These are phyloP conservation scores for Cathartes aura DNA, from an alignment of 2,113 vertebrate species.

Conservation along the genomic window DNA sequence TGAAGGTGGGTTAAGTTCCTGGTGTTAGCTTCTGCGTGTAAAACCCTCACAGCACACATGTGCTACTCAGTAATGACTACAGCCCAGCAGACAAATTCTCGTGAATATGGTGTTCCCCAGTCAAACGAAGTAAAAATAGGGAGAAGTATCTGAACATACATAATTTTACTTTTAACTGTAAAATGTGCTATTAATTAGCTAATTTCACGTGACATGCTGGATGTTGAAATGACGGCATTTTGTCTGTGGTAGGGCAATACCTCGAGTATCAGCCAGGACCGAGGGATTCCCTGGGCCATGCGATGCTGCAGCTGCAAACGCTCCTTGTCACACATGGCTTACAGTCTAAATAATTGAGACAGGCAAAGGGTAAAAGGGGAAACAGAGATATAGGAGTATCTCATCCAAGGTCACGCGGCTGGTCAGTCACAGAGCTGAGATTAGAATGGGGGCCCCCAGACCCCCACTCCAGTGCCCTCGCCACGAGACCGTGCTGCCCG, in stretches of 20 bases:
- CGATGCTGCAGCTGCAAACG: not conserved
- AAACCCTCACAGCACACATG: not conserved
- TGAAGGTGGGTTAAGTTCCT: not conserved
- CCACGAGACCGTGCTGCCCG: not conserved
- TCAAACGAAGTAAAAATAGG: not conserved
- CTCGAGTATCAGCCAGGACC: not conserved
- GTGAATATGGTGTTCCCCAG: not conserved
- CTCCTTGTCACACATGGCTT: not conserved
- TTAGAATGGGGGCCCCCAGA: not conserved
- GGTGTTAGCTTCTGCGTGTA: not conserved
- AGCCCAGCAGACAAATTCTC: not conserved
- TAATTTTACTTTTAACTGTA: not conserved
- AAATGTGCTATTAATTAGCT: not conserved
- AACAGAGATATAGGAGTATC: not conserved
- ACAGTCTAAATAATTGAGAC: not conserved
- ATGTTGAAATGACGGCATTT: not conserved
- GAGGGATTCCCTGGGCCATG: not conserved
- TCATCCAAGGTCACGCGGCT: not conserved
- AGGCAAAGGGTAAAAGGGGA: slow-evolving; percentile 17
- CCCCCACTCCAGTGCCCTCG: not conserved
- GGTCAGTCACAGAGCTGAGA: not conserved
- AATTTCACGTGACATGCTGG: accelerated
- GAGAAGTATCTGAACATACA: not conserved
- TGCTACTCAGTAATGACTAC: not conserved
- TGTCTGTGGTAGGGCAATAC: not conserved